Base-by-base conservation (phyloP, 1,140 invertebrate genomes). In the Paramacrobiotus metropolitanus region DNA sequence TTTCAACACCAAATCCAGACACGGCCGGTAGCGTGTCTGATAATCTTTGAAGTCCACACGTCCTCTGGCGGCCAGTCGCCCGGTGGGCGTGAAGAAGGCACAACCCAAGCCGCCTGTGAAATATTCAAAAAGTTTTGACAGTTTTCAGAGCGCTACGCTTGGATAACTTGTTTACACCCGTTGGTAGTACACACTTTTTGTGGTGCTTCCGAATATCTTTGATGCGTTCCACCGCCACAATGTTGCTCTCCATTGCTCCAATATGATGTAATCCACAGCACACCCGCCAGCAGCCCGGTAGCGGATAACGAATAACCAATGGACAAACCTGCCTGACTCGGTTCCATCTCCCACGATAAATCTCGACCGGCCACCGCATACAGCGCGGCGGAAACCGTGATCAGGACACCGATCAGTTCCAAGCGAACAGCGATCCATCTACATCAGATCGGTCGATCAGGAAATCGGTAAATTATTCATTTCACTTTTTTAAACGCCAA, bases 231-330 rank as follows among this genome's bases (percentile, higher is more conserved):
- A 66, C 63, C 2, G 67, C 63, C 1, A 68, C 65, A 55, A 67
- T 65, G 18, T 61, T 61, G 21, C 48, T 65, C 61, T 67, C 67
- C 1, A 68, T 20, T 28, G 65, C 60, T 20, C 65, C 63, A 9
- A n/a, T n/a, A n/a, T n/a, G n/a, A n/a, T n/a, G 64, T 44, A 1
- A 62, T 21, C 9, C 66, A 63, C 1, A 67, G 62, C 15, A 66
- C 59, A 9, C 31, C 61, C 2, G 44, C 28, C 29, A 66, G 48
- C 15, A 55, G 2, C 30, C 61, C 31, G 67, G 66, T 74, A 67
- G 79, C 76, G 68, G 73, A 72, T 30, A 81, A 67, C 28, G 78
- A 72, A 67, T 79, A 80, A 2, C 74, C 73, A 34, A 80, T 68
- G 2, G 77, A 75, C 21, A 80, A 68, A 31, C 78, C 78, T 44